These are phyloP conservation scores for Cataglyphis altisquamis DNA, from an alignment of 2,888 invertebrate species.

Conservation along the genomic window DNA sequence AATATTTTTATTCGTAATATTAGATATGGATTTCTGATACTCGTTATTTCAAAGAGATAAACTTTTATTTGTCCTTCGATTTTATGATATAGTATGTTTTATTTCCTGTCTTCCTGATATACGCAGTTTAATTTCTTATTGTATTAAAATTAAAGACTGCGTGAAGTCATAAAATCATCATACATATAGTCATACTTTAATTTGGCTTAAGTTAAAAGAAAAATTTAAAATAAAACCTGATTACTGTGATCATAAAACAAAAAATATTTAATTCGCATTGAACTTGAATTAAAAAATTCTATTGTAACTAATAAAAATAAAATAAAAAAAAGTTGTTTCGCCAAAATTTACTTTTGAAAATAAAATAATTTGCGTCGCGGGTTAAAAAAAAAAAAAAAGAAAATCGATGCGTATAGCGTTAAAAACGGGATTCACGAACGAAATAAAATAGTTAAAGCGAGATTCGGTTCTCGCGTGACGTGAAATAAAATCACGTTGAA, in stretches of 20 bases:
- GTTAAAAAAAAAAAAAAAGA: neutral
- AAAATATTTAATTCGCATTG: neutral
- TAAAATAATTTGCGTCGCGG: neutral
- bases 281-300: neutral
- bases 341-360: neutral
- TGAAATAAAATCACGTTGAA: constrained; percentile 34
- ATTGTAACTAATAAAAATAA: constrained; percentile 4
- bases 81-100: neutral
- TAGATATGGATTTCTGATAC: neutral
- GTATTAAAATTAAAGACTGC: too few relatives aligned
- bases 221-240: neutral
- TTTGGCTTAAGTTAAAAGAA: neutral
- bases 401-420: constrained; percentile 8
- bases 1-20: neutral
- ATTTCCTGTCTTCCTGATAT: neutral
- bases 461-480: constrained; percentile 41
- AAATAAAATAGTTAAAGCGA: constrained; percentile 6
- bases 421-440: neutral
- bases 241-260: neutral
- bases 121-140: neutral
- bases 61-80: neutral
- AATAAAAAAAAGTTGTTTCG: neutral
- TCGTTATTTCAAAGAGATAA: neutral
- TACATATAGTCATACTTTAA: neutral
- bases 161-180: neutral